phyloP scores from a whole-genome alignment of 2,113 vertebrate species.

The Oreochromis tanganicae region DNA sequence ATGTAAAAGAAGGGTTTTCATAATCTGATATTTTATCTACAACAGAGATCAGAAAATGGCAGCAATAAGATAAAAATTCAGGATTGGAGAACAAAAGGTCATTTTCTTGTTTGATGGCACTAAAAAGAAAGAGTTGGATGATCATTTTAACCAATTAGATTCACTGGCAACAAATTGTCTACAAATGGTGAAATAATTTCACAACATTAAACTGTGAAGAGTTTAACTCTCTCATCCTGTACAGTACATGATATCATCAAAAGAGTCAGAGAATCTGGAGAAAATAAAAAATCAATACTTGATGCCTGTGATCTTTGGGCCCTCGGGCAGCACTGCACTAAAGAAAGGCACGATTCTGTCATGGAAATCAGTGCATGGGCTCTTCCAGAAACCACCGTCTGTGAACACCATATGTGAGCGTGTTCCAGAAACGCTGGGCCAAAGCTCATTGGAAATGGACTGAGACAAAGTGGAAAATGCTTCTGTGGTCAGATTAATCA shows the following conservation, averaged over 20 bases:
- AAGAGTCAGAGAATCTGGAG: not conserved
- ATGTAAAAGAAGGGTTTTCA: not conserved
- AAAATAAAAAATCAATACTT: not conserved
- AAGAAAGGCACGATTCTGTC: not conserved
- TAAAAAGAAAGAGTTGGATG: not conserved
- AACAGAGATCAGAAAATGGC: fast-evolving
- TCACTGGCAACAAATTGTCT: not conserved
- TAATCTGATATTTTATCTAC: not conserved
- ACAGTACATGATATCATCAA: not conserved
- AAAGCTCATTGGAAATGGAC: fast-evolving
- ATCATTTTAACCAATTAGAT: not conserved
- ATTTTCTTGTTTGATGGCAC: fast-evolving
- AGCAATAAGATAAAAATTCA: not conserved
- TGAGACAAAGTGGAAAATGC: not conserved
- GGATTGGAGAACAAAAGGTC: not conserved
- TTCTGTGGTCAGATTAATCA: not conserved
- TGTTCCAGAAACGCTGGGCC: not conserved
- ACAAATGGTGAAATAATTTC: not conserved
- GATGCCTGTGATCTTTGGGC: not conserved
- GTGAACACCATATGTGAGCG: not conserved
- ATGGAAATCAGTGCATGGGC: not conserved
- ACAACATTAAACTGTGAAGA: not conserved
- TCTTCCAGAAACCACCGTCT: not conserved
- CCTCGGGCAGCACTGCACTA: not conserved
- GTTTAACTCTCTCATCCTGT: not conserved